Evolutionary conservation across 2,888 invertebrate species (phyloP).

Genomic region (Seira sanloemensis): DNA sequence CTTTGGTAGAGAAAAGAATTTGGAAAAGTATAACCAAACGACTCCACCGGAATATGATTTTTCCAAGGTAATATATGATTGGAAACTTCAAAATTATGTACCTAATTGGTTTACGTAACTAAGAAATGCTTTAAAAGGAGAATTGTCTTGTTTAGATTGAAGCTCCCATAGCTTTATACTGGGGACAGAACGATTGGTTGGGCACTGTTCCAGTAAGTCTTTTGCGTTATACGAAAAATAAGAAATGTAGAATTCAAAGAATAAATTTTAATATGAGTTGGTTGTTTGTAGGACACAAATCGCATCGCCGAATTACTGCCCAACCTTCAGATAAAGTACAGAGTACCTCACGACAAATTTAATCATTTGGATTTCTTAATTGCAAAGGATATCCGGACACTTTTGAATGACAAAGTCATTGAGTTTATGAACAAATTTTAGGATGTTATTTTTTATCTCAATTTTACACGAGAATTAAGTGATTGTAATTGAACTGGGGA

Average conservation of each 20-base stretch:
- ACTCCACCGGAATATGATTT: conserved; percentile 70
- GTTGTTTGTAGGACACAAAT: conserved; percentile 79
- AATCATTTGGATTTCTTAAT: conserved; percentile 86
- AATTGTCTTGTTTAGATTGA: conserved; percentile 40
- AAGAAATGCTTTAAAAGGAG: conserved; percentile 78
- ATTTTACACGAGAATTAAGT: too few species aligned
- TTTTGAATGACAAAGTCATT: conserved; percentile 80
- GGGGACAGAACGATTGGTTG: conserved; percentile 68
- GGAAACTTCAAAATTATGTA: too few species aligned
- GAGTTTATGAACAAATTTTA: conserved; percentile 76
- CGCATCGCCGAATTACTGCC: conserved; percentile 79
- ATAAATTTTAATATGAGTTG: background rate
- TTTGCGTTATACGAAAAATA: background rate
- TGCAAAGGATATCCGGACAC: conserved; percentile 80
- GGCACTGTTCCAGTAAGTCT: conserved; percentile 46
- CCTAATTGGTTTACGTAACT: too few species aligned
- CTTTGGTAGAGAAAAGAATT: conserved; percentile 65
- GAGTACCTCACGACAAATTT: conserved; percentile 81
- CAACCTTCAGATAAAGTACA: conserved; percentile 79
- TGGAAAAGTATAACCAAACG: conserved; percentile 62
- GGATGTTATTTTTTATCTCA: too few species aligned
- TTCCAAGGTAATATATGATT: conserved; percentile 54
- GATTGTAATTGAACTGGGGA: too few species aligned
- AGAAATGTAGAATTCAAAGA: background rate
- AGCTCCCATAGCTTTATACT: conserved; percentile 61